Conservation (phyloP, 35 echinoderm and acorn worm species). For the Strongylocentrotus purpuratus region DNA sequence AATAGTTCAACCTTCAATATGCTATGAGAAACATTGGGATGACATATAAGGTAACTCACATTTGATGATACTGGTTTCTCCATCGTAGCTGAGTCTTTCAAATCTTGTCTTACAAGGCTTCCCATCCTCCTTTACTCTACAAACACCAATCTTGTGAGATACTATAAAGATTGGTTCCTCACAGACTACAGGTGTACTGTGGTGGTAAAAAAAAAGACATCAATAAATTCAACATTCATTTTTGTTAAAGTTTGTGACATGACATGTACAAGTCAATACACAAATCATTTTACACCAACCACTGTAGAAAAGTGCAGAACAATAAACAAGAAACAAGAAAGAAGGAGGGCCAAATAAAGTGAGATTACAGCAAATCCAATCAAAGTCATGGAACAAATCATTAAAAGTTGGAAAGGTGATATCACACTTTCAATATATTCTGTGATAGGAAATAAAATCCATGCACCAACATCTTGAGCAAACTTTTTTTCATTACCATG, state of each 20-base stretch:
- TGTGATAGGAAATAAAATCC: too few species aligned
- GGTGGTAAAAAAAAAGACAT: constrained; percentile 24
- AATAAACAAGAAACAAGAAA: neutral
- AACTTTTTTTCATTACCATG: too few species aligned
- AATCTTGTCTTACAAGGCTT: constrained; percentile 84
- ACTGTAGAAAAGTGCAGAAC: too few species aligned
- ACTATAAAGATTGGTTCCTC: constrained; percentile 79
- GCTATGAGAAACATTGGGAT: too few species aligned
- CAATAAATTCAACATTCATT: neutral
- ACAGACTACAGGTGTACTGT: constrained; percentile 83
- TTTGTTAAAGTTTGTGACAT: neutral
- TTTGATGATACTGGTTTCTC: constrained; percentile 88
- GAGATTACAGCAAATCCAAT: neutral
- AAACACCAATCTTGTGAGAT: constrained; percentile 98
- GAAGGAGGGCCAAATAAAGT: neutral
- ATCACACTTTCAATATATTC: too few species aligned
- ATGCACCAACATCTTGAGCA: too few species aligned
- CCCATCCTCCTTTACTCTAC: constrained; percentile 77
- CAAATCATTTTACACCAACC: neutral
- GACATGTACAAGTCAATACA: neutral
- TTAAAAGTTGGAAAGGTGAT: too few species aligned
- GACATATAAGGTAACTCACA: constrained; percentile 67
- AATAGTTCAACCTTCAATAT: too few species aligned
- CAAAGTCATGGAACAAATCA: too few species aligned
- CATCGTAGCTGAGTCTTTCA: constrained; percentile 87